Conservation (phyloP, 2,113 vertebrate genomes). For the Marcusenius ussheri region DNA sequence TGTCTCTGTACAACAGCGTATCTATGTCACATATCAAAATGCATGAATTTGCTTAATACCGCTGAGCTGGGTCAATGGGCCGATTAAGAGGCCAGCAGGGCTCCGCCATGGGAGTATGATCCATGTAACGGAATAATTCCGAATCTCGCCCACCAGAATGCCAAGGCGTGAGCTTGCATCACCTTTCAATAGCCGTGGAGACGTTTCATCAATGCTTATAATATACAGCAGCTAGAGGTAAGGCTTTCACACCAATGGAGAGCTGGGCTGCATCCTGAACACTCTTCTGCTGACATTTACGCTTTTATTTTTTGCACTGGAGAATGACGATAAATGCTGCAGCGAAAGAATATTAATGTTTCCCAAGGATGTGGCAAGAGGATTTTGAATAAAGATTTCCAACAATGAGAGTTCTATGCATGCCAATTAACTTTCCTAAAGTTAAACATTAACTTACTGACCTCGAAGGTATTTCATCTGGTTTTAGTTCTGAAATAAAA, state of each 20-base stretch:
- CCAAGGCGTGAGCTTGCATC: background rate
- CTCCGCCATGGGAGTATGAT: background rate
- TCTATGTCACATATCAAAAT: background rate
- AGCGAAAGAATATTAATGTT: background rate
- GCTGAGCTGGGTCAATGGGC: background rate
- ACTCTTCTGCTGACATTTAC: background rate
- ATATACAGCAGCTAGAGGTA: background rate
- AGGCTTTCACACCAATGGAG: background rate
- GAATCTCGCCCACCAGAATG: background rate
- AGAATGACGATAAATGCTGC: background rate
- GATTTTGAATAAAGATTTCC: background rate
- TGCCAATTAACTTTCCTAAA: background rate
- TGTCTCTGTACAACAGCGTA: background rate
- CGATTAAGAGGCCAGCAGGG: background rate
- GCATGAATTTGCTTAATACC: background rate
- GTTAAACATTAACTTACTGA: background rate
- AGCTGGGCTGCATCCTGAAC: background rate
- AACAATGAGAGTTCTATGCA: background rate
- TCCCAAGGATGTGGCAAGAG: background rate
- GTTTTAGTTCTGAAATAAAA: background rate
- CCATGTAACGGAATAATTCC: background rate
- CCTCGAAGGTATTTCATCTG: background rate
- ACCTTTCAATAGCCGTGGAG: background rate
- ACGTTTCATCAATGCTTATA: background rate
- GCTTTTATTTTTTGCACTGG: background rate